Percentiles rank a stretch among this genome's conserved stretches.
phyloP scores from a whole-genome alignment of 2,797 vertebrate species.

The Eurystomus glaucurus region DNA sequence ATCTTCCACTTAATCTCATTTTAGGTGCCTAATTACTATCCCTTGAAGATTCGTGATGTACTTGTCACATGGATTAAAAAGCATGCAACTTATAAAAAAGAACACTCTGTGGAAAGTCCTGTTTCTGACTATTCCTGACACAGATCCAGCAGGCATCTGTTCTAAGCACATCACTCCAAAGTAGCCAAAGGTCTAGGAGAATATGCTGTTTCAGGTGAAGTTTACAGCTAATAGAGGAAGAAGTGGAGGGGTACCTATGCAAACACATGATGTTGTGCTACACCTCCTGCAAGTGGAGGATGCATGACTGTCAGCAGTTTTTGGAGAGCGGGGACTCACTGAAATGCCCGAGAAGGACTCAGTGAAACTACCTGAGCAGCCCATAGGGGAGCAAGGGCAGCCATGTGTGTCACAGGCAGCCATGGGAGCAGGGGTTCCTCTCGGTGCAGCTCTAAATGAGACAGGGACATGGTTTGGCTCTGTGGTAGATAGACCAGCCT shows the following conservation, averaged over 20 bases:
- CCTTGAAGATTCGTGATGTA: background rate
- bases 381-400: accelerated
- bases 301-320: background rate
- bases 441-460: background rate
- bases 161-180: background rate
- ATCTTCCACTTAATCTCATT: constrained; percentile 39
- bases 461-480: background rate
- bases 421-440: background rate
- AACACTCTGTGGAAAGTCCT: background rate
- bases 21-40: constrained; percentile 35
- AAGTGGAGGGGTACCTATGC: background rate
- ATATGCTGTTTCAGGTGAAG: background rate
- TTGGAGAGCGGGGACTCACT: background rate
- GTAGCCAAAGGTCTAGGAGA: background rate
- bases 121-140: constrained; percentile 12
- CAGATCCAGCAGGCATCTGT: constrained; percentile 21
- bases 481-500: background rate
- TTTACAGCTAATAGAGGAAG: background rate
- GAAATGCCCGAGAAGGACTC: background rate
- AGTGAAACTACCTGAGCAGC: background rate
- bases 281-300: background rate
- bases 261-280: background rate
- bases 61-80: constrained; percentile 44
- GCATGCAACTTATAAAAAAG: constrained; percentile 30
- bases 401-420: background rate